Evolutionary conservation across 2,888 invertebrate genomes (phyloP).

Genomic region (Orthonychiurus folsomi): DNA sequence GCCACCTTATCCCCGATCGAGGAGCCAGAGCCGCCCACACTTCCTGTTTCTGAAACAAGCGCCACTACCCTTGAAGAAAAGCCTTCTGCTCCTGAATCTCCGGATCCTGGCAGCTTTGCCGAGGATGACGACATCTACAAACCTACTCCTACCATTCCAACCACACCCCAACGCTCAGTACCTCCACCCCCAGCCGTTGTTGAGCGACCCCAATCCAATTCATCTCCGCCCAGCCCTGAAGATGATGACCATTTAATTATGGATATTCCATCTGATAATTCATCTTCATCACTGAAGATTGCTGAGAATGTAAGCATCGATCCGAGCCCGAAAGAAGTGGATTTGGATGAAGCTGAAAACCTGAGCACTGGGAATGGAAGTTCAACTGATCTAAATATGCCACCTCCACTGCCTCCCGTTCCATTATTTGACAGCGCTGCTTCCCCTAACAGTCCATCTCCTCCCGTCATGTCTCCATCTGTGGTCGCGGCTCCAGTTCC

Average conservation of each 20-base stretch:
- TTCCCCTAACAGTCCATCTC: background rate
- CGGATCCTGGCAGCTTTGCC: constrained; percentile 30
- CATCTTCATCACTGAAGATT: background rate
- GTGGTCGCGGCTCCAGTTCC: constrained; percentile 11
- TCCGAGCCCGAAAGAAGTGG: background rate
- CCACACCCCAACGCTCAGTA: constrained; percentile 17
- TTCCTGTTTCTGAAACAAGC: constrained; percentile 8
- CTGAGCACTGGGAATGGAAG: background rate
- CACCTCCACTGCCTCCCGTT: constrained; percentile 13
- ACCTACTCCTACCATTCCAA: constrained; percentile 26
- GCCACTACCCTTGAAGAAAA: background rate
- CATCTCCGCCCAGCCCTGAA: constrained; percentile 13
- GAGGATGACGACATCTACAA: constrained; percentile 24
- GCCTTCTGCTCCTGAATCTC: constrained; percentile 37
- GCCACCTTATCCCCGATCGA: constrained; percentile 11
- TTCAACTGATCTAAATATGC: constrained; percentile 7
- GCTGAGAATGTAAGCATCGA: background rate
- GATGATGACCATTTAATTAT: constrained; percentile 32
- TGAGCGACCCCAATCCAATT: constrained; percentile 8
- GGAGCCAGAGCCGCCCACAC: constrained; percentile 4
- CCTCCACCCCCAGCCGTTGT: constrained; percentile 17
- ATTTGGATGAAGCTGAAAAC: background rate
- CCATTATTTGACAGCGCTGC: background rate
- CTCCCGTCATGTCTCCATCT: constrained; percentile 3
- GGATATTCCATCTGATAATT: constrained; percentile 19